Conservation (phyloP, 2,888 invertebrate species). For the Tridacna gigas region DNA sequence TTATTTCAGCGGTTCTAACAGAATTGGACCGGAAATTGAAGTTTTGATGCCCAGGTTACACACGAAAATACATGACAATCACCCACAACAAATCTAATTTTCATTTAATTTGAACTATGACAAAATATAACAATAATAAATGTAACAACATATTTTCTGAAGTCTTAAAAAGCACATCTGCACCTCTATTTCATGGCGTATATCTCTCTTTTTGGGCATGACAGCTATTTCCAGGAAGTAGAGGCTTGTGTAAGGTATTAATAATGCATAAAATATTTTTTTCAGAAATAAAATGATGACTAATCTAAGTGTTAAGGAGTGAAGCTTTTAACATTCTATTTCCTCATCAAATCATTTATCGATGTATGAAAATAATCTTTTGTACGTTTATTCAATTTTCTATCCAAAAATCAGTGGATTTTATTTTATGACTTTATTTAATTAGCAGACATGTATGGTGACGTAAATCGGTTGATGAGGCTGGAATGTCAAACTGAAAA, state of each 20-base stretch:
- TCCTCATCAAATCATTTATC: too few species aligned
- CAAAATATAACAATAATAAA: too few species aligned
- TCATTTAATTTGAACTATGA: too few species aligned
- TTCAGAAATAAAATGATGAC: too few species aligned
- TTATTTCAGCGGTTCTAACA: too few species aligned
- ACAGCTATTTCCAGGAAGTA: not conserved
- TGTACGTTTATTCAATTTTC: not conserved
- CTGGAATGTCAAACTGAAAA: conserved; percentile 27
- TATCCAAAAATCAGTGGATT: not conserved
- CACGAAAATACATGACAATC: not conserved
- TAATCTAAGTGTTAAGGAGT: too few species aligned
- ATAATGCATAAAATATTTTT: not conserved
- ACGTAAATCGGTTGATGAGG: conserved; percentile 33
- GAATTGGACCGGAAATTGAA: too few species aligned
- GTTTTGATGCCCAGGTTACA: not conserved
- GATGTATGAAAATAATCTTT: too few species aligned
- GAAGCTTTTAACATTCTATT: too few species aligned
- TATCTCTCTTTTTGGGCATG: conserved; percentile 36
- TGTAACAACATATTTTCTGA: too few species aligned
- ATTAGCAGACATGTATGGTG: conserved; percentile 34
- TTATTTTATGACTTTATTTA: conserved; percentile 18
- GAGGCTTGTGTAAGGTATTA: not conserved
- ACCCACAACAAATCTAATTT: not conserved
- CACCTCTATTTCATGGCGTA: conserved; percentile 39
- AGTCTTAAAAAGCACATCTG: not conserved